Evolutionary conservation across 1,140 invertebrate species (phyloP).

Genomic region (Neodiprion virginianus): DNA sequence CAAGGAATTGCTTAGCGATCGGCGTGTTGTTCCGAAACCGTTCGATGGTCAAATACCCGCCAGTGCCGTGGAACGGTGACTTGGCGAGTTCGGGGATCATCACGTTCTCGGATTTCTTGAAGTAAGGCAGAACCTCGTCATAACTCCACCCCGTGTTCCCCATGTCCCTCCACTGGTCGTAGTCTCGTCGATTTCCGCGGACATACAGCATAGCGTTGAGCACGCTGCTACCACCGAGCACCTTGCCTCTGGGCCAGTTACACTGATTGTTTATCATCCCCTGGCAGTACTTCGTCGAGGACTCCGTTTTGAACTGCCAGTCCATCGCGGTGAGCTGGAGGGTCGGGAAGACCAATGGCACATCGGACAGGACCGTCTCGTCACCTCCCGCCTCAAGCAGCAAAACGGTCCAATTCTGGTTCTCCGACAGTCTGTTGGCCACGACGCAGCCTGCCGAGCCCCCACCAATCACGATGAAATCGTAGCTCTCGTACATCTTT

Average conservation of each 20-base stretch:
- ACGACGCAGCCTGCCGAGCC: conserved; percentile 85
- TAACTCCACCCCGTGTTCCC: conserved; percentile 80
- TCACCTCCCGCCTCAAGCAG: conserved; percentile 84
- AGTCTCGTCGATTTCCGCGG: conserved; percentile 83
- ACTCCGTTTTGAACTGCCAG: conserved; percentile 82
- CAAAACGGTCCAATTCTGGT: conserved; percentile 72
- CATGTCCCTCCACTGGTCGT: conserved; percentile 79
- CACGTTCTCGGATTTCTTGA: conserved; percentile 77
- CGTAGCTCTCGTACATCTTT: conserved; percentile 67
- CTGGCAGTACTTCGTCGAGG: conserved; percentile 70
- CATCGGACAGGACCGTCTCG: conserved; percentile 75
- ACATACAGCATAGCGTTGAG: conserved; percentile 92
- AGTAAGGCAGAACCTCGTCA: conserved; percentile 82
- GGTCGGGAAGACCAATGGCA: conserved; percentile 77
- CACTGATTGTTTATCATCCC: conserved; percentile 68
- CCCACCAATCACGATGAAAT: conserved; percentile 82
- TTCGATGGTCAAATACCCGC: conserved; percentile 73
- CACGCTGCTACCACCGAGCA: conserved; percentile 82
- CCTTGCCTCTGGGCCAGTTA: conserved; percentile 78
- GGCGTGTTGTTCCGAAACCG: conserved; percentile 64
- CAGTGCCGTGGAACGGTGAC: conserved; percentile 73
- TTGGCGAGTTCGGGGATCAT: conserved; percentile 65
- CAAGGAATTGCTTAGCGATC: conserved; percentile 70
- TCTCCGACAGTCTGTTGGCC: conserved; percentile 77
- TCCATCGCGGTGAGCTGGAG: conserved; percentile 77